phyloP scores from a whole-genome alignment of 2,888 invertebrate genomes.

The Conops quadrifasciatus region DNA sequence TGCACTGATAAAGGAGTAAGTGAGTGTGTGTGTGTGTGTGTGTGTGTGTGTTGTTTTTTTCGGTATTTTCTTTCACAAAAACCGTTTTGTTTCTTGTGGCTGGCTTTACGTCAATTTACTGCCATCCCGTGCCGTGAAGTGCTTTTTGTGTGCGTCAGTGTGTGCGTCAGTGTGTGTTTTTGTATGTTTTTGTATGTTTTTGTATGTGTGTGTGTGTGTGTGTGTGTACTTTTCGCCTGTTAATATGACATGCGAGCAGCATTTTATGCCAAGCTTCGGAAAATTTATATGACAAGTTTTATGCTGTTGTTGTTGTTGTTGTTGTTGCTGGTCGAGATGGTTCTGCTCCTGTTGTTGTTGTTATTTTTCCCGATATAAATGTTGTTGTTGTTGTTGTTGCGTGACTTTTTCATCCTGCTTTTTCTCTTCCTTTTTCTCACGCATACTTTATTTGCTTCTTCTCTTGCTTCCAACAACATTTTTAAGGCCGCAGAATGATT shows the following conservation, averaged over 20 bases:
- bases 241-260: constrained; percentile 31
- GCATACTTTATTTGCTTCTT: background rate
- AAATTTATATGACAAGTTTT: constrained; percentile 24
- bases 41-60: background rate
- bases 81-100: no score
- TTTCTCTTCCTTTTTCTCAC: background rate
- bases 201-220: constrained; percentile 40
- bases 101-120: no score
- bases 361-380: no score
- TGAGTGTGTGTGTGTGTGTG: background rate
- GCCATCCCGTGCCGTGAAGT: background rate
- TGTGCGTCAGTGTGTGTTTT: constrained; percentile 16
- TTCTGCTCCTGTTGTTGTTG: constrained; percentile 30
- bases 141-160: background rate
- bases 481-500: background rate
- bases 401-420: background rate
- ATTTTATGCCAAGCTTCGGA: constrained; percentile 25
- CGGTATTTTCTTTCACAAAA: no score
- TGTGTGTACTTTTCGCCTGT: constrained; percentile 22
- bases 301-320: constrained; percentile 37
- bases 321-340: background rate
- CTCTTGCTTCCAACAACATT: background rate
- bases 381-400: constrained; percentile 19
- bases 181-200: constrained; percentile 21
- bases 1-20: background rate